phyloP scores from a whole-genome alignment of 2,888 invertebrate genomes.

The Anticlea derivata region DNA sequence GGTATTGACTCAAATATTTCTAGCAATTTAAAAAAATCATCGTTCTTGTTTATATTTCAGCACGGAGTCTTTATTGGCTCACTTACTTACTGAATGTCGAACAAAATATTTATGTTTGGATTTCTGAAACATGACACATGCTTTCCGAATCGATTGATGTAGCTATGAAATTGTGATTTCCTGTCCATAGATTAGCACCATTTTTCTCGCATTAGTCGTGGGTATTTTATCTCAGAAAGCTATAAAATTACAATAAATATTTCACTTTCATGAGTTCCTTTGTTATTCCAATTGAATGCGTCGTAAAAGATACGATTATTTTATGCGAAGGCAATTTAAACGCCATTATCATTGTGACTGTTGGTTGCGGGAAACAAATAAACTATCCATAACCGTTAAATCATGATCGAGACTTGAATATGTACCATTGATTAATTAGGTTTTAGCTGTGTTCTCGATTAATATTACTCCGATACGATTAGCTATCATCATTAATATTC shows the following conservation, averaged over 20 bases:
- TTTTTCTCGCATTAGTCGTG: too few species aligned
- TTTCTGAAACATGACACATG: conserved; percentile 2
- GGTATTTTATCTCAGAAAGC: background rate
- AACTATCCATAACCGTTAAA: conserved; percentile 35
- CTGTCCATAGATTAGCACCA: background rate
- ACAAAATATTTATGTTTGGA: conserved; percentile 2
- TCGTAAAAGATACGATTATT: conserved; percentile 28
- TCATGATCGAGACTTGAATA: conserved; percentile 41
- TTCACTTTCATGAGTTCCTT: conserved; percentile 1
- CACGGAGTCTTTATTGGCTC: conserved; percentile 1
- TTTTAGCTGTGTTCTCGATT: conserved; percentile 18
- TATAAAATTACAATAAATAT: background rate
- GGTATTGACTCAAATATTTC: conserved; percentile 1
- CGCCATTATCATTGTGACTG: conserved; percentile 28
- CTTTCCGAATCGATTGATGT: background rate
- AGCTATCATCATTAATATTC: conserved; percentile 41
- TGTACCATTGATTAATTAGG: conserved; percentile 45
- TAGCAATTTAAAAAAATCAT: conserved; percentile 3
- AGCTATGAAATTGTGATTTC: too few species aligned
- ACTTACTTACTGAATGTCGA: background rate
- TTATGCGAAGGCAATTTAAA: conserved; percentile 30
- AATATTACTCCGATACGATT: conserved; percentile 29
- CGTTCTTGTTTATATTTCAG: conserved; percentile 8
- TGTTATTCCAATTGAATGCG: conserved; percentile 15
- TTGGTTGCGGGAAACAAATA: conserved; percentile 29